Evolutionary conservation across 2,888 invertebrate genomes (phyloP).

Genomic region (Anoncus sp.): DNA sequence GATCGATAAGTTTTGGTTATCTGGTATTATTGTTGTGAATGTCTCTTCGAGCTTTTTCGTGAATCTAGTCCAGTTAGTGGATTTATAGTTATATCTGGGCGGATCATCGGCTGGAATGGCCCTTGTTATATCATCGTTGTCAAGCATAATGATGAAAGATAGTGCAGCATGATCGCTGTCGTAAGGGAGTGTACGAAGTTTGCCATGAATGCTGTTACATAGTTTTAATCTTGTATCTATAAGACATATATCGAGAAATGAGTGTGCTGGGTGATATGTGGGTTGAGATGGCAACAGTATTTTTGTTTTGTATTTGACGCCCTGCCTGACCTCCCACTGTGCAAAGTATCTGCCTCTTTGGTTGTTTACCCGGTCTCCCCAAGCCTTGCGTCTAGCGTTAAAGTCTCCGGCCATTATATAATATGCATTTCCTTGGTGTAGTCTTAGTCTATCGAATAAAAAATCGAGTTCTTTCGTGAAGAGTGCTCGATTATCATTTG

Average conservation of each 20-base stretch:
- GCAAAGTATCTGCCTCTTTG: constrained; percentile 18
- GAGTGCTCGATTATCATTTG: neutral
- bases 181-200: neutral
- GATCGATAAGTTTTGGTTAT: neutral
- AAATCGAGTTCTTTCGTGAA: neutral
- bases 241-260: neutral
- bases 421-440: neutral
- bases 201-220: neutral
- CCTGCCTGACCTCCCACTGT: constrained; percentile 21
- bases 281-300: neutral
- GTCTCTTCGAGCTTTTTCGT: neutral
- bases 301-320: neutral
- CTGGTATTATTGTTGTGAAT: neutral
- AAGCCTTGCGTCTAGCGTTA: constrained; percentile 8
- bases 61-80: neutral
- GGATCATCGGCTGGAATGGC: neutral
- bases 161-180: constrained; percentile 2
- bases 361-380: constrained; percentile 35
- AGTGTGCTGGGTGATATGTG: neutral
- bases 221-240: neutral
- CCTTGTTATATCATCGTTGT: neutral
- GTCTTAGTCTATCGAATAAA: constrained; percentile 14
- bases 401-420: constrained; percentile 53
- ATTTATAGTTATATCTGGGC: neutral
- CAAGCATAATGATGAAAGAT: neutral